A percentile compares a stretch with the other conserved stretches of the same genome.
Evolutionary conservation across 1,140 invertebrate species (phyloP).

Genomic region (Drosophila chauvacae): DNA sequence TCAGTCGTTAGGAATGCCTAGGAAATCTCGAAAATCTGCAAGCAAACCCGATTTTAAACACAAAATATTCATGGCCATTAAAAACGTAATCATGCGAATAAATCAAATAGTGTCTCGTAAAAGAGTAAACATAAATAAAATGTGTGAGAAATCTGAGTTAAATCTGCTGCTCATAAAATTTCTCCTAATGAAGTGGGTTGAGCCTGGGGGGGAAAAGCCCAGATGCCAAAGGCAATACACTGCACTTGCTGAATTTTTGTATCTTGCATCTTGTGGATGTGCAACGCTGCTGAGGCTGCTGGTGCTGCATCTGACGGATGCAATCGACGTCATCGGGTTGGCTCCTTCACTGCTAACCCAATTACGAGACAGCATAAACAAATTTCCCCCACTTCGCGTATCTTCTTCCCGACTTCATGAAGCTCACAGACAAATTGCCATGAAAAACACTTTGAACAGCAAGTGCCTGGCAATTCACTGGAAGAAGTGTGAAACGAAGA

Average conservation of each 20-base stretch:
- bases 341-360: conserved; percentile 64
- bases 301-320: conserved; percentile 38
- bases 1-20: not conserved
- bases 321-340: conserved; percentile 39
- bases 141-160: conserved; percentile 39
- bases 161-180: conserved; percentile 49
- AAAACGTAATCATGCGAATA: conserved; percentile 41
- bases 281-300: not conserved
- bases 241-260: conserved; percentile 35
- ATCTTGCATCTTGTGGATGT: conserved; percentile 48
- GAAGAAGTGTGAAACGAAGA: conserved; percentile 6
- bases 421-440: conserved; percentile 66
- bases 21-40: conserved; percentile 14
- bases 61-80: conserved; percentile 47
- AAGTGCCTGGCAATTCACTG: conserved; percentile 54
- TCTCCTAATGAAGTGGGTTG: conserved; percentile 41
- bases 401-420: conserved; percentile 38
- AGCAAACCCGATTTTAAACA: conserved; percentile 9
- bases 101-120: conserved; percentile 44
- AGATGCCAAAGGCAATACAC: conserved; percentile 14
- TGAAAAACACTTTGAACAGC: conserved; percentile 73
- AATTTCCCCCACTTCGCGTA: conserved; percentile 35
- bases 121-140: conserved; percentile 39
- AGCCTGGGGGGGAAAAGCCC: conserved; percentile 1
- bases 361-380: conserved; percentile 68